Conservation (phyloP, 2,888 invertebrate species). For the Lasioglossum leucozonium region DNA sequence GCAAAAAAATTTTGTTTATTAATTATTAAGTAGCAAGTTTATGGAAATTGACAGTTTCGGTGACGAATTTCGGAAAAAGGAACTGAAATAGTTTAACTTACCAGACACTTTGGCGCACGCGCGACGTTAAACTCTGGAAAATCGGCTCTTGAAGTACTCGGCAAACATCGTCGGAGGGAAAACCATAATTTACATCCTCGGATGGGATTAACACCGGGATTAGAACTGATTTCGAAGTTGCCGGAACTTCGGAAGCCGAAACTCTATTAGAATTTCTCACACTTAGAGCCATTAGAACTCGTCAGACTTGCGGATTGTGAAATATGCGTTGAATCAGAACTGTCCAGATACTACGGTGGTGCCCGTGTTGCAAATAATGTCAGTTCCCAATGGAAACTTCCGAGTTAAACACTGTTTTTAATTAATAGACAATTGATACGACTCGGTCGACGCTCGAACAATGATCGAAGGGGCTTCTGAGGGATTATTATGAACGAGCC, state of each 20-base stretch:
- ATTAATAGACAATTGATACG: neutral
- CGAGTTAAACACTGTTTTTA: neutral
- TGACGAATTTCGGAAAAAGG: neutral
- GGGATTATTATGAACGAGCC: neutral
- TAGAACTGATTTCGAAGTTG: slow-evolving; percentile 9
- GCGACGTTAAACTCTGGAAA: neutral
- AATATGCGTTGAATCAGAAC: slow-evolving; percentile 9
- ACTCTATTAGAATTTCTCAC: slow-evolving; percentile 10
- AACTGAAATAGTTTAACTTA: neutral
- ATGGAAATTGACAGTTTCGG: neutral
- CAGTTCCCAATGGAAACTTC: neutral
- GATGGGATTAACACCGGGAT: slow-evolving; percentile 10
- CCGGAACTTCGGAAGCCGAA: slow-evolving; percentile 5
- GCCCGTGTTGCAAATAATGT: neutral
- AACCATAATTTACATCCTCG: slow-evolving; percentile 14
- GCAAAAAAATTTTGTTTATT: neutral
- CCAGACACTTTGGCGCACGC: neutral
- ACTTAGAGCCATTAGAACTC: slow-evolving; percentile 5
- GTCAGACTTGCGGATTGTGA: slow-evolving; percentile 6
- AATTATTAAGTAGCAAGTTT: neutral
- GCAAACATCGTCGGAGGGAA: slow-evolving; percentile 1
- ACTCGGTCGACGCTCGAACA: neutral
- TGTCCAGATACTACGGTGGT: neutral
- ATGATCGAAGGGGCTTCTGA: neutral
- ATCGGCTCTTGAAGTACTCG: neutral